These are phyloP conservation scores for Ridgeia piscesae DNA, from an alignment of 1,140 invertebrate genomes.

Conservation along the genomic window DNA sequence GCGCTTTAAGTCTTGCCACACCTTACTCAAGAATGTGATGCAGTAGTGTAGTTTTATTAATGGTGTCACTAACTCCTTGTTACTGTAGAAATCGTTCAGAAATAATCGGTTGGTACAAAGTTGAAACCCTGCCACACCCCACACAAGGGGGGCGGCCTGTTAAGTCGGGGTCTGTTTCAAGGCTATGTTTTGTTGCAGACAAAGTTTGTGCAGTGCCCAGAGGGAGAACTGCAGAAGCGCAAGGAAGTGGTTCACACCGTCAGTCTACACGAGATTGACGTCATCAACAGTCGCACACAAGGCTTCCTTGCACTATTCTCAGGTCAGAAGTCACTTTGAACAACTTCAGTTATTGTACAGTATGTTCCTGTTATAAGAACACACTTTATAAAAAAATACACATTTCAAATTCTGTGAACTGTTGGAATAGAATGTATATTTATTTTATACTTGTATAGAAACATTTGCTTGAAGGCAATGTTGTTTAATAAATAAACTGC, in stretches of 20 bases:
- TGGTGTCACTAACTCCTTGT: too few species aligned
- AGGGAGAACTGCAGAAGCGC: constrained; percentile 97
- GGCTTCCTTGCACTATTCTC: constrained; percentile 97
- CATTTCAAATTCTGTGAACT: not conserved
- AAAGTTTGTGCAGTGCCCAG: constrained; percentile 96
- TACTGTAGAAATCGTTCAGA: too few species aligned
- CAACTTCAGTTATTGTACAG: not conserved
- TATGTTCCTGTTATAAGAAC: constrained; percentile 20
- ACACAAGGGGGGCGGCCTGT: not conserved
- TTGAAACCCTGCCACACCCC: not conserved
- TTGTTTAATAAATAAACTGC: not conserved
- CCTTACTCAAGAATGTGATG: too few species aligned
- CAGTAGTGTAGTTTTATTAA: too few species aligned
- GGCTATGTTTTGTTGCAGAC: constrained; percentile 50
- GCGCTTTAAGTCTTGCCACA: too few species aligned
- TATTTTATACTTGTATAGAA: not conserved
- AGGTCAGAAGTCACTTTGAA: constrained; percentile 61
- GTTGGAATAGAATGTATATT: not conserved
- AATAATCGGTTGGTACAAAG: too few species aligned
- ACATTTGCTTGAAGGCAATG: not conserved
- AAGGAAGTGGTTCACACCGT: constrained; percentile 99
- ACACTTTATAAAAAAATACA: constrained; percentile 23
- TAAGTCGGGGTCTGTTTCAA: not conserved
- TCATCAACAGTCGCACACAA: constrained; percentile 95
- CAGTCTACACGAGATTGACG: constrained; percentile 97